Evolutionary conservation across 2,888 invertebrate species (phyloP).

Genomic region (Yponomeuta sedellus): DNA sequence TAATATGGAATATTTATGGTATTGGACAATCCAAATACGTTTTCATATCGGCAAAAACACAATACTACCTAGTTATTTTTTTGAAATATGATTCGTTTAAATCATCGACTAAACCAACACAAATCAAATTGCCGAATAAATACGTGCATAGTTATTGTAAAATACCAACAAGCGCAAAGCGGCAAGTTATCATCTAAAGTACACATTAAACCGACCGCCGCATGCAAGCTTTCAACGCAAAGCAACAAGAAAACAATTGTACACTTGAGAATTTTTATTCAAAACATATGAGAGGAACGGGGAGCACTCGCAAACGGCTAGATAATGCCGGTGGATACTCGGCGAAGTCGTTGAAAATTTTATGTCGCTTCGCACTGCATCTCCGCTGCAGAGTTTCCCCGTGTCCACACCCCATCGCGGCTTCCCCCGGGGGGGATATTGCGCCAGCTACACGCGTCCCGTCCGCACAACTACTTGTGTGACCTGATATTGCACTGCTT

Average conservation of each 20-base stretch:
- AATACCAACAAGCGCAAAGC: neutral
- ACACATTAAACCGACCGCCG: neutral
- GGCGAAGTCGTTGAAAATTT: slow-evolving; percentile 69
- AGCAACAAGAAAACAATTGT: slow-evolving; percentile 40
- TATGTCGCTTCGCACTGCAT: slow-evolving; percentile 66
- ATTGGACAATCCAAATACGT: slow-evolving; percentile 11
- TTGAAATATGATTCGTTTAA: neutral
- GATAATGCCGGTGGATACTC: slow-evolving; percentile 69
- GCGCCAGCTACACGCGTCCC: slow-evolving; percentile 3
- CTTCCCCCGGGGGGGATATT: neutral
- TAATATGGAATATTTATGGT: slow-evolving; percentile 17
- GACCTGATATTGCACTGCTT: slow-evolving; percentile 8
- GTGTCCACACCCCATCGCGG: slow-evolving; percentile 29
- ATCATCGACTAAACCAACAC: neutral
- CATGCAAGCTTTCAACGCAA: slow-evolving; percentile 19
- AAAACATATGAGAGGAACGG: slow-evolving; percentile 58
- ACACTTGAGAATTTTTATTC: slow-evolving; percentile 58
- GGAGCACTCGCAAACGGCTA: slow-evolving; percentile 64
- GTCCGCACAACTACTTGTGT: neutral
- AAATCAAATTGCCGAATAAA: neutral
- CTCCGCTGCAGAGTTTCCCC: slow-evolving; percentile 25
- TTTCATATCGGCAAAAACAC: slow-evolving; percentile 2
- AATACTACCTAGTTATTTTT: neutral
- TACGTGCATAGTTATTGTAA: neutral
- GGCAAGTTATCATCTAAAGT: neutral